Evolutionary conservation across 2,888 invertebrate genomes (phyloP).

Genomic region (Tachina fera): DNA sequence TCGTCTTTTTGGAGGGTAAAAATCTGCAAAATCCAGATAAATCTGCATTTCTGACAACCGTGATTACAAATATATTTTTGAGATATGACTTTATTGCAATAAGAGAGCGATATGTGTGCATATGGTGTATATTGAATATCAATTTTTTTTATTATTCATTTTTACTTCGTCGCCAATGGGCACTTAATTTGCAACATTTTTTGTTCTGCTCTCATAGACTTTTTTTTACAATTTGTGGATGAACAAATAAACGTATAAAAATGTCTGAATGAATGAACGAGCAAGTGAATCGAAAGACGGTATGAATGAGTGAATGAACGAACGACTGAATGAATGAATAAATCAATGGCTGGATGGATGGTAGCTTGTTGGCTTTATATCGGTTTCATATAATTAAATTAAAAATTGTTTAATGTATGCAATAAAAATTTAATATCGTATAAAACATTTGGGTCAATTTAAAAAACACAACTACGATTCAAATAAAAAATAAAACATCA

Average conservation of each 20-base stretch:
- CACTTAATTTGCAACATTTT: conserved; percentile 65
- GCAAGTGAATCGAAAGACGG: conserved; percentile 12
- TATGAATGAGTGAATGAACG: conserved; percentile 8
- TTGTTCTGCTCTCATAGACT: conserved; percentile 6
- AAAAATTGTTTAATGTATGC: conserved; percentile 55
- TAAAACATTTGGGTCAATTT: conserved; percentile 63
- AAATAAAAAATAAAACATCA: not conserved
- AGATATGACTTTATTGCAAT: no score
- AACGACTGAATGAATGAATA: conserved; percentile 14
- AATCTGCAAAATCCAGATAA: no score
- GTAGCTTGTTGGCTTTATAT: conserved; percentile 33
- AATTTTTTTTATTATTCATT: conserved; percentile 46
- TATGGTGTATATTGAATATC: conserved; percentile 35
- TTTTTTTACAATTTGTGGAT: conserved; percentile 30
- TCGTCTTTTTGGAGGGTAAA: no score
- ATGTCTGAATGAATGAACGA: conserved; percentile 26
- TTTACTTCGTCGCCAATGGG: conserved; percentile 61
- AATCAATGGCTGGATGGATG: not conserved
- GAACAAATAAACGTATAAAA: conserved; percentile 42
- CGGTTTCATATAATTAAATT: conserved; percentile 65
- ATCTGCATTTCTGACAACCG: no score
- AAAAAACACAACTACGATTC: conserved; percentile 14
- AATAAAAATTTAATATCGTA: conserved; percentile 57
- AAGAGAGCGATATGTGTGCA: no score
- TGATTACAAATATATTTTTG: no score